These are phyloP conservation scores for Nasonia vitripennis DNA, from an alignment of 1,140 invertebrate genomes.

Conservation along the genomic window DNA sequence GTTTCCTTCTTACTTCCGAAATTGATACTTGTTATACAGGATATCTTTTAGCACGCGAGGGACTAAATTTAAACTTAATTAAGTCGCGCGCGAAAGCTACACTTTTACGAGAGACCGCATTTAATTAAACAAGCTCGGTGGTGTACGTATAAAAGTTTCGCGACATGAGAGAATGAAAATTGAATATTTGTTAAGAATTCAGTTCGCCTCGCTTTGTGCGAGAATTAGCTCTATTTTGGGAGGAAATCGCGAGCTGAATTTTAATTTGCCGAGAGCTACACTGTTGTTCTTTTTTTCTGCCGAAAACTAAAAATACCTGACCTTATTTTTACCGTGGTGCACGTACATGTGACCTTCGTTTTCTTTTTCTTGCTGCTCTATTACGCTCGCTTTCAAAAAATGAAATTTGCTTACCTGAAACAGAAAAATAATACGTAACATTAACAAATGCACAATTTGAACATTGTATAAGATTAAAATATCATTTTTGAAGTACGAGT, in stretches of 20 bases:
- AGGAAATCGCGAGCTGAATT: not conserved
- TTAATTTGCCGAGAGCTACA: not conserved
- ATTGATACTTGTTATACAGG: not conserved
- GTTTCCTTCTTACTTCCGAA: not conserved
- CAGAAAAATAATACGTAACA: slow-evolving; percentile 31
- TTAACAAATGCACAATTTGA: too few relatives aligned
- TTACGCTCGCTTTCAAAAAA: not conserved
- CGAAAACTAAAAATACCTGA: not conserved
- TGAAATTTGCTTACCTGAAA: slow-evolving; percentile 1
- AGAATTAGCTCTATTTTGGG: not conserved
- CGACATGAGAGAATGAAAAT: not conserved
- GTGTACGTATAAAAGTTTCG: not conserved
- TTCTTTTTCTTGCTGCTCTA: not conserved
- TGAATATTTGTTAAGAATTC: not conserved
- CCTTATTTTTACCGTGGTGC: not conserved
- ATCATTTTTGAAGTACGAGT: too few relatives aligned
- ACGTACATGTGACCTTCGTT: not conserved
- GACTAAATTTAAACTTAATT: slow-evolving; percentile 4
- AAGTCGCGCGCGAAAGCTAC: slow-evolving; percentile 1
- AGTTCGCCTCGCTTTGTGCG: too few relatives aligned
- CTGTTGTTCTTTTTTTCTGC: not conserved
- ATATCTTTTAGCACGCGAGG: not conserved
- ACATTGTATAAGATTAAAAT: too few relatives aligned
- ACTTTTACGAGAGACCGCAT: not conserved
- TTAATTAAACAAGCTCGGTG: not conserved